Percentiles rank a stretch among this genome's conserved stretches.
phyloP scores from a whole-genome alignment of 2,797 vertebrate genomes.

The Malacoraja senta region DNA sequence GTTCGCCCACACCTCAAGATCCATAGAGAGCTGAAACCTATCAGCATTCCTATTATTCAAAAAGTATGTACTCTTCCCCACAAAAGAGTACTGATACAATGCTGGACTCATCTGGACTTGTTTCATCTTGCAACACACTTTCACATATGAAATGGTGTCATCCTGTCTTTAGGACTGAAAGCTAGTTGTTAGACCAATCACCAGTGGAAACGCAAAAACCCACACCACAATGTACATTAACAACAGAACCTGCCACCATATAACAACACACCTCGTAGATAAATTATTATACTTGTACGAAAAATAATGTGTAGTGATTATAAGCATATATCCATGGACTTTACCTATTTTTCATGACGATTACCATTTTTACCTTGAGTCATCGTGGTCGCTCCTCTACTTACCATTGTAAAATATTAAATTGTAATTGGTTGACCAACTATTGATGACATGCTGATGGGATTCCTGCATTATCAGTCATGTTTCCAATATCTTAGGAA shows the following conservation, averaged over 20 bases:
- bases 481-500: background rate
- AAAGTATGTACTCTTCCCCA: background rate
- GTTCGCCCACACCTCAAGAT: no score
- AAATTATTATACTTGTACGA: background rate
- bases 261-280: background rate
- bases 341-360: background rate
- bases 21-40: background rate
- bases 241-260: background rate
- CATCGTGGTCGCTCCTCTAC: background rate
- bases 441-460: background rate
- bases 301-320: background rate
- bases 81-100: background rate
- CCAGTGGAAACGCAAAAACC: background rate
- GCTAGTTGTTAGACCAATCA: background rate
- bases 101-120: background rate
- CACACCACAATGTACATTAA: background rate
- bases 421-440: background rate
- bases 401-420: background rate
- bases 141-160: no score
- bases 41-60: background rate
- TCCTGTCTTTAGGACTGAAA: background rate
- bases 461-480: background rate
- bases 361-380: background rate
- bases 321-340: background rate
- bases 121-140: background rate